phyloP scores from a whole-genome alignment of 2,888 invertebrate species.

The Onthophagus sagittarius region DNA sequence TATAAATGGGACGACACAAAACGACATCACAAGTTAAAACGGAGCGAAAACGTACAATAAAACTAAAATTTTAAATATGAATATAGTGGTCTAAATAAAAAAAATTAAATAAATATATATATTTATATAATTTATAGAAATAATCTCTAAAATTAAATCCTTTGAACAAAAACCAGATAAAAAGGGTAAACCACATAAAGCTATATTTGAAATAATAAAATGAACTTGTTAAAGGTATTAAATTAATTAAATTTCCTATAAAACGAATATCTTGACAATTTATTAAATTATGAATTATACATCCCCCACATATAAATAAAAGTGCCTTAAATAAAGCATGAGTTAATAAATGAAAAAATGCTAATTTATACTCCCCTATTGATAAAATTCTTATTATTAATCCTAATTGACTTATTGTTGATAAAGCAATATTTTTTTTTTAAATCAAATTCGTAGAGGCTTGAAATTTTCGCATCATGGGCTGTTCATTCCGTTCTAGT shows the following conservation, averaged over 20 bases:
- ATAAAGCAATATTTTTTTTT: constrained; percentile 76
- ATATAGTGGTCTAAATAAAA: too few relatives aligned
- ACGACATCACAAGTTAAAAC: too few relatives aligned
- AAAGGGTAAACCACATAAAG: constrained; percentile 63
- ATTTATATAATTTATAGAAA: constrained; percentile 54
- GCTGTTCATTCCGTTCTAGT: too few relatives aligned
- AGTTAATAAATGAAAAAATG: constrained; percentile 69
- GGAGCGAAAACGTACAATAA: too few relatives aligned
- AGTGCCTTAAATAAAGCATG: constrained; percentile 72
- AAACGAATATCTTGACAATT: too few relatives aligned
- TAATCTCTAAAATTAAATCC: constrained; percentile 59
- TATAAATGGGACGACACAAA: too few relatives aligned
- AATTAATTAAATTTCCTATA: constrained; percentile 47
- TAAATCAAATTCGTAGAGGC: constrained; percentile 68
- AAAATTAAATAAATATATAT: constrained; percentile 54
- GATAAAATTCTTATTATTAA: constrained; percentile 60
- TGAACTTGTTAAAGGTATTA: constrained; percentile 60
- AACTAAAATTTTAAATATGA: too few relatives aligned
- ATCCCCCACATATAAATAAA: too few relatives aligned
- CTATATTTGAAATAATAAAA: constrained; percentile 59
- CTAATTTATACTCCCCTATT: constrained; percentile 51
- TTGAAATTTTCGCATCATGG: too few relatives aligned
- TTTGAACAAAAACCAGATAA: constrained; percentile 62
- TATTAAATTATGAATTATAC: too few relatives aligned
- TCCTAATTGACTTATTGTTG: constrained; percentile 71